Percentiles rank a stretch among this genome's conserved stretches.
Evolutionary conservation across 92 coral and sea anemone species (phyloP).

Genomic region (Bergia sp.): DNA sequence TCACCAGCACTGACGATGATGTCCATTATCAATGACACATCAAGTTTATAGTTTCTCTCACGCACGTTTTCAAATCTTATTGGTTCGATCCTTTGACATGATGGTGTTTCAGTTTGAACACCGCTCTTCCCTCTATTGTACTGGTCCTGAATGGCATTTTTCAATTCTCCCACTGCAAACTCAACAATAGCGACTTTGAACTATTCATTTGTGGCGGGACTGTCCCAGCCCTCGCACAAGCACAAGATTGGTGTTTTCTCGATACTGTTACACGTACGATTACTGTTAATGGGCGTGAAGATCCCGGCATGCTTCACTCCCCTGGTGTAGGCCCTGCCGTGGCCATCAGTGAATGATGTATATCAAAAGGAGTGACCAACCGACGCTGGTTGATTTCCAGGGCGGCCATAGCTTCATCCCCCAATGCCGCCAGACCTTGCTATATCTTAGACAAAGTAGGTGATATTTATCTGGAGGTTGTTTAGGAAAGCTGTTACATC

Average conservation of each 20-base stretch:
- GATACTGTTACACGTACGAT: background rate
- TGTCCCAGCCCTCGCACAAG: conserved; percentile 42
- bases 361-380: conserved; percentile 65
- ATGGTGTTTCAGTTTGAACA: conserved; percentile 21
- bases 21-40: conserved; percentile 62
- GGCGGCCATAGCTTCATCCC: conserved; percentile 60
- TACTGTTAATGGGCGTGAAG: background rate
- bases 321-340: background rate
- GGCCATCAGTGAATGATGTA: background rate
- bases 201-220: conserved; percentile 71
- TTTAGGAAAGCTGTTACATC: no score
- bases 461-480: no score
- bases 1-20: conserved; percentile 56
- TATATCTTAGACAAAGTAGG: no score
- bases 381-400: conserved; percentile 68
- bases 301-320: conserved; percentile 70
- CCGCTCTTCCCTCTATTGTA: background rate
- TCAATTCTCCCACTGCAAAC: conserved; percentile 89
- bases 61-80: conserved; percentile 75
- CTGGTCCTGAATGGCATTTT: conserved; percentile 61
- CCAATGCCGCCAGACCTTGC: conserved; percentile 23
- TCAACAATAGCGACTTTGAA: conserved; percentile 74
- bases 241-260: conserved; percentile 71
- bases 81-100: conserved; percentile 78
- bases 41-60: conserved; percentile 61